Evolutionary conservation across 2,888 invertebrate species (phyloP).

Genomic region (Barypeithes pellucidus): DNA sequence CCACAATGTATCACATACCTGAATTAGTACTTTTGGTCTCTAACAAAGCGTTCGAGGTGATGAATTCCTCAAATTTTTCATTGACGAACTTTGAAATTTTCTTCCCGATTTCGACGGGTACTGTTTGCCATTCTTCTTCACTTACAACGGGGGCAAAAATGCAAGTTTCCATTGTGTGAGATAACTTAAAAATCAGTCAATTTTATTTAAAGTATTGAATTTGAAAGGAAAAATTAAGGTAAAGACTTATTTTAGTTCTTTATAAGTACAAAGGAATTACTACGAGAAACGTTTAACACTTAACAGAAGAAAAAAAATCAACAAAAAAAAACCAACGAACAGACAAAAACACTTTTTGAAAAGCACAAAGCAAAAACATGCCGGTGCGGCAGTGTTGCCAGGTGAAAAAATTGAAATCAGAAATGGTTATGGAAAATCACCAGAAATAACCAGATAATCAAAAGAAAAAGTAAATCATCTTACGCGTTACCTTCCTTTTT

Average conservation of each 20-base stretch:
- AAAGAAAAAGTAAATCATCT: no score
- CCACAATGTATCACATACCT: slow-evolving; percentile 71
- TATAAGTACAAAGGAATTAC: no score
- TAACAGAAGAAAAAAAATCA: no score
- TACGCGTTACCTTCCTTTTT: no score
- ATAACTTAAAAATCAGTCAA: slow-evolving; percentile 3
- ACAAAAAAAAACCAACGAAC: no score
- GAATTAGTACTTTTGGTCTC: slow-evolving; percentile 78
- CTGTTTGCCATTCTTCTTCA: slow-evolving; percentile 73
- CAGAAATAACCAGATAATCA: no score
- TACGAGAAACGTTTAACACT: no score
- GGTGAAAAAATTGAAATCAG: no score
- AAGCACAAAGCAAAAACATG: no score
- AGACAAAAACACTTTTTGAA: no score
- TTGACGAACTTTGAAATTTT: slow-evolving; percentile 78
- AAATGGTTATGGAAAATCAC: no score
- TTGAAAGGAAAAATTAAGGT: slow-evolving; percentile 17
- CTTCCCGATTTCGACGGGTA: slow-evolving; percentile 73
- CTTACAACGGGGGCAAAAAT: slow-evolving; percentile 70
- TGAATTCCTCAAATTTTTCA: slow-evolving; percentile 80
- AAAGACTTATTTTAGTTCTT: slow-evolving; percentile 28
- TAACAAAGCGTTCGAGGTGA: slow-evolving; percentile 82
- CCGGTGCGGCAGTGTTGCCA: no score
- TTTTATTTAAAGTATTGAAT: slow-evolving; percentile 21
- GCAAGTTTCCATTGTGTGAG: slow-evolving; percentile 63